Base-by-base conservation (phyloP, 2,888 invertebrate genomes). In the Tortricodes alternella region DNA sequence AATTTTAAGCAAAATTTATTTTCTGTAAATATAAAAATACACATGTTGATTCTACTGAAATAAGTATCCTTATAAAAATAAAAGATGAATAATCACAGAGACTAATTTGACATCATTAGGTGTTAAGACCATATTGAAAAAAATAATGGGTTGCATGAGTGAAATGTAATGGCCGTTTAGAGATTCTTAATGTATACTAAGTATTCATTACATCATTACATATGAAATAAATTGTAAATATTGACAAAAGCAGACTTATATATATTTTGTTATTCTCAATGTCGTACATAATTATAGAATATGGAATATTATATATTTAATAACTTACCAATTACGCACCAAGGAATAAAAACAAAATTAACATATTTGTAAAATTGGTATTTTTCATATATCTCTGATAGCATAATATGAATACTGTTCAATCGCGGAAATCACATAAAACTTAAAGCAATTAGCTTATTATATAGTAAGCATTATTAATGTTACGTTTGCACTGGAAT, bases 1-100 rank as follows among this genome's bases (percentile, higher is more conserved):
- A 2, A 2, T 67, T 64, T 66, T 61, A 65, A 69, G 63, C 63
- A 77, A 78, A 77, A 70, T 83, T 76, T 82, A 81, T 84, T 84
- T 71, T 62, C 62, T 62, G 59, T 74, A 68, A 65, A 72, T 83
- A 83, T 73, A 86, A 85, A 86, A 85, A 85, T 84, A 83, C 64
- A 73, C 66, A 67, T 64, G 61, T 64, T 55, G 60, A 55, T 34
- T 55, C 56, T 60, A 61, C 59, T 62, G 58, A 55, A 59, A 59
- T 63, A 70, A 63, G 69, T 67, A 64, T 65, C 56, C 55, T 62
- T 61, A 52, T 53, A 60, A 48, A 58, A 58, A 41, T 34, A 32
- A 18, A 23, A 53, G 37, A 49, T 18, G 44, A 44, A 56, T 52
- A 73, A 76, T 74, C 74, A 76, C 74, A 77, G 74, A n/a, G n/a